Conservation (phyloP, 23 tunicate genomes). For the Aplidium turbinatum region DNA sequence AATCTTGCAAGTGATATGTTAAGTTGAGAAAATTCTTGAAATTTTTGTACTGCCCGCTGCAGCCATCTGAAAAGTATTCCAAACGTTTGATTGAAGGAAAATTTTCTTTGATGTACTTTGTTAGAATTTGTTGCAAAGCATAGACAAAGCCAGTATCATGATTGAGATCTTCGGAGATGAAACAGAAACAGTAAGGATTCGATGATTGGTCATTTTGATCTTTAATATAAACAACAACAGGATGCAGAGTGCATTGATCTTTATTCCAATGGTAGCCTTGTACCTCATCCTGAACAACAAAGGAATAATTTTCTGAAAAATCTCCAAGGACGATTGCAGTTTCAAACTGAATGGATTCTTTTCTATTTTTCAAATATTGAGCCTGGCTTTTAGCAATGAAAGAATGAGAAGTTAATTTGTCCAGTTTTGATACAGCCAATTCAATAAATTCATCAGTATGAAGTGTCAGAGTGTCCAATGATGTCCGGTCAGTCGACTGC, state of each 20-base stretch:
- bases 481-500: slow-evolving; percentile 22
- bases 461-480: slow-evolving; percentile 18
- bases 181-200: background rate
- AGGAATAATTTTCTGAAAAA: slow-evolving; percentile 38
- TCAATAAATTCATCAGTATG: slow-evolving; percentile 18
- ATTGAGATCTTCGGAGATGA: slow-evolving; percentile 7
- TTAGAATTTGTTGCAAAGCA: slow-evolving; percentile 15
- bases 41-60: slow-evolving; percentile 24
- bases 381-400: slow-evolving; percentile 34
- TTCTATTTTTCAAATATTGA: slow-evolving; percentile 24
- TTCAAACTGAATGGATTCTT: slow-evolving; percentile 6
- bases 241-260: slow-evolving; percentile 27
- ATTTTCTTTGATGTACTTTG: slow-evolving; percentile 7
- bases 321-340: slow-evolving; percentile 21
- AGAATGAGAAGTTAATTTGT: slow-evolving; percentile 28
- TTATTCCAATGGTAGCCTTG: slow-evolving; percentile 22
- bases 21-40: slow-evolving; percentile 26
- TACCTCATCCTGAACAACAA: slow-evolving; percentile 24
- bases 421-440: slow-evolving; percentile 5
- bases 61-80: slow-evolving; percentile 28
- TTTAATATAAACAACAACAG: slow-evolving; percentile 7
- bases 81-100: slow-evolving; percentile 8
- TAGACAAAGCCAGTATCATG: slow-evolving; percentile 31
- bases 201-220: background rate
- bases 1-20: slow-evolving; percentile 21